Evolutionary conservation across 2,113 vertebrate species (phyloP), one percentile per base, ranked within the genome.

Genomic region (Brevimyrus niger): DNA sequence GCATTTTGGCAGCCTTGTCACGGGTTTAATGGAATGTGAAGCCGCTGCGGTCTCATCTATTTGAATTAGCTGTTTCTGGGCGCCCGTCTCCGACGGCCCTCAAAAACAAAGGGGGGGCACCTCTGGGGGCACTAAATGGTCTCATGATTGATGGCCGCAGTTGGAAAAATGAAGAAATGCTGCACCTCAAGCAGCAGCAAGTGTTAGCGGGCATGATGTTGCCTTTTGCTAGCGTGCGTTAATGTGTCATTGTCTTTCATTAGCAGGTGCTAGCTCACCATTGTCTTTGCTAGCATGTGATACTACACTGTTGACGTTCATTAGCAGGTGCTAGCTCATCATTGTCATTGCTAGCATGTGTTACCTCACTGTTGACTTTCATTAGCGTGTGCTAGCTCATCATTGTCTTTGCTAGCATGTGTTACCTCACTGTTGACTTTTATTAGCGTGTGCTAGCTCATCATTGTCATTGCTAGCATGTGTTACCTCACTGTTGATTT

Each of bases 1-100:
- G 53, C 27, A 46, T 88, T 88, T 84, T 83, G 89, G 90, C 90
- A 88, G 87, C 31, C 42, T 38, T 69, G 90, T 88, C 76, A 86
- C 38, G 58, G 13, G 31, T 88, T 48, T 85, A 90, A 86, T 88
- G 87, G 87, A 86, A 88, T 69, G 42, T 42, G 47, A 73, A 84
- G 86, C 85, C 61, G 35, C 61, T 65, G 61, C 27, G 21, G 87
- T 7, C 76, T 83, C 87, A 90, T 88, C 76, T 85, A 69, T 88
- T 88, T 85, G 55, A 88, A 69, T 90, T 83, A 84, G 51, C 42
- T 80, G 48, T 83, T 90, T 48, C 48, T 80, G 8, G 38, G 53
- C 87, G 44, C n/a, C 76, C 50, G 44, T 35, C 23, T 90, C 80
- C 48, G 50, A 76, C 44, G 76, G 51, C 47, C 47, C 44, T 44